Base-by-base conservation (phyloP, 2,113 vertebrate species). In the Oriolus oriolus region DNA sequence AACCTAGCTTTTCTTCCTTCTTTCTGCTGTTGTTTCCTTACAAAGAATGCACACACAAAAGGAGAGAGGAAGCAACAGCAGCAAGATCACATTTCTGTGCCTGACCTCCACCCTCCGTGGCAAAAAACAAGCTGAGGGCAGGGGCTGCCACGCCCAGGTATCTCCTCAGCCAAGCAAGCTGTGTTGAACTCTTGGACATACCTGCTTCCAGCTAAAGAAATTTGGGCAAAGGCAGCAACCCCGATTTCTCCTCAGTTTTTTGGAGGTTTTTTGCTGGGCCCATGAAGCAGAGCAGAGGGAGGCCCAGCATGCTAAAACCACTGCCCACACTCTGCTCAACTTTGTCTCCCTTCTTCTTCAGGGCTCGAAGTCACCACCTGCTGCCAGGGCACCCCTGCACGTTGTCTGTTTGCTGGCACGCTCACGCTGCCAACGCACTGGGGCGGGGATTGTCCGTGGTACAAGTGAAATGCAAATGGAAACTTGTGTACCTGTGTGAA, bases 31-130 rank as follows among this genome's bases (percentile, higher is more conserved):
- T 5, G 7, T 82, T 95, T 84, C 70, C 41, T 68, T 45, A 59
- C 28, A 78, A 81, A 56, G 60, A 52, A 60, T 0, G 30, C 24
- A 79, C 26, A 70, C 1, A 6, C 73, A 87, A 90, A 87, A 82
- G 37, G 69, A 85, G 68, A 94, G 71, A 89, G 84, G 91, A 95
- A 95, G 84, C 73, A 68, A 44, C 27, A 47, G 64, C n/a, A 56
- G 16, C 24, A 66, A 79, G 45, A 60, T 10, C 17, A 66, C 4
- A 4, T 66, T 87, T 94, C 54, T 87, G 41, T 60, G 45, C 37
- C 57, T 9, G 31, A 44, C 13, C 16, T 78, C 66, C 56, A 27
- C 9, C 2, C 23, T 80, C 54, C 30, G n/a, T 7, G 16, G 27
- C 65, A 42, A 50, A 75, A 76, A 88, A 17, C 4, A 37, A 68